phyloP scores from a whole-genome alignment of 2,113 vertebrate species.

The Gavialis gangeticus region DNA sequence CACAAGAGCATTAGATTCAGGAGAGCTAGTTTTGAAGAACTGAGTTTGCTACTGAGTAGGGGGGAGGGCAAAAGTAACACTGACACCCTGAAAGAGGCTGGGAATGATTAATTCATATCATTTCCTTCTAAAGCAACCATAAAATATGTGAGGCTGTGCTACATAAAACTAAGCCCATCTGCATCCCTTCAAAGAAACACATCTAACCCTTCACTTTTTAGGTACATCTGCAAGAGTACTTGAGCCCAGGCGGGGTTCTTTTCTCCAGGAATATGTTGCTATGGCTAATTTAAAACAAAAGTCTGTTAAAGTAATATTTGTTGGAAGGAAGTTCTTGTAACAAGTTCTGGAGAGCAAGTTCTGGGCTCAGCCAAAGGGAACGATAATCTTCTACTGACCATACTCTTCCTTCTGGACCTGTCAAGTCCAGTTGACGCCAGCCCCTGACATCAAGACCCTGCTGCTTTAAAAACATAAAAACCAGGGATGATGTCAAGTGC shows the following conservation, averaged over 20 bases:
- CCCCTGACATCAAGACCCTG: accelerated
- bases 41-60: background rate
- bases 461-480: background rate
- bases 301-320: background rate
- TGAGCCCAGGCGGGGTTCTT: background rate
- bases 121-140: background rate
- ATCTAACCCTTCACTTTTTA: background rate
- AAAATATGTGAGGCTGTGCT: background rate
- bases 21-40: background rate
- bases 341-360: background rate
- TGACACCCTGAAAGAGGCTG: background rate
- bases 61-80: background rate
- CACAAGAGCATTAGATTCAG: background rate
- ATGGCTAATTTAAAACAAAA: background rate
- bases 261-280: background rate
- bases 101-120: background rate
- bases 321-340: background rate
- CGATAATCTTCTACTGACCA: background rate
- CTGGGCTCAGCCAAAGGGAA: background rate
- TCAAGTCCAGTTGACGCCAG: background rate
- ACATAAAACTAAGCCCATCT: background rate
- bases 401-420: background rate
- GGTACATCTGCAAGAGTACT: background rate
- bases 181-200: slow-evolving; percentile 2
- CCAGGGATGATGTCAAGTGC: background rate